phyloP scores from a whole-genome alignment of 2,113 vertebrate genomes.

The Dipodomys stephensi region DNA sequence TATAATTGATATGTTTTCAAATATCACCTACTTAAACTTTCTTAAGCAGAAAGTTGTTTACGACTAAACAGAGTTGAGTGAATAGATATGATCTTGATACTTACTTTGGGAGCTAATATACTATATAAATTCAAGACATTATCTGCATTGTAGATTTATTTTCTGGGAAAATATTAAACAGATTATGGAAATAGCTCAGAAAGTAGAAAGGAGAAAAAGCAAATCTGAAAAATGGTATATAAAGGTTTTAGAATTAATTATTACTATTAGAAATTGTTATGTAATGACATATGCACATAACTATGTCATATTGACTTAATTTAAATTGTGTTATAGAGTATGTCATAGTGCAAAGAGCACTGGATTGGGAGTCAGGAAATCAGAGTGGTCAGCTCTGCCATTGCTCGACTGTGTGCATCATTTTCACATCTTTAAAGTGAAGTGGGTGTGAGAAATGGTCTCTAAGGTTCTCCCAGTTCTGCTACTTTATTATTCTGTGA shows the following conservation, averaged over 20 bases:
- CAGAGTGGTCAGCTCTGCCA: neutral
- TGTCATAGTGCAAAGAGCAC: neutral
- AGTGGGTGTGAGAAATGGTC: neutral
- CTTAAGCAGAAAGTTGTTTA: slow-evolving; percentile 30
- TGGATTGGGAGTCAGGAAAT: neutral
- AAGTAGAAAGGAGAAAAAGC: slow-evolving; percentile 21
- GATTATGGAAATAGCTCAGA: slow-evolving; percentile 9
- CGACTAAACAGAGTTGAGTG: neutral
- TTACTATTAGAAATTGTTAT: neutral
- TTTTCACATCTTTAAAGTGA: slow-evolving; percentile 45
- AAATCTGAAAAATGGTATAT: neutral
- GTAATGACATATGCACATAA: neutral
- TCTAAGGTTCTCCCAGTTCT: slow-evolving; percentile 32
- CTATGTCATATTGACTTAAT: neutral
- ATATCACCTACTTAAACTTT: slow-evolving; percentile 9
- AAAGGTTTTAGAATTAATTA: slow-evolving; percentile 30
- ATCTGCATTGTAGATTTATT: neutral
- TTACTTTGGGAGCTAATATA: slow-evolving; percentile 49
- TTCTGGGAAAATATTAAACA: slow-evolving; percentile 45
- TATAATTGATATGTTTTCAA: slow-evolving; percentile 52
- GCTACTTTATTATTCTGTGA: slow-evolving; percentile 24
- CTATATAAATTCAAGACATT: neutral
- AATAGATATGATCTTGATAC: slow-evolving; percentile 19
- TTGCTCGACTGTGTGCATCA: neutral
- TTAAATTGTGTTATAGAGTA: slow-evolving; percentile 8